These are phyloP conservation scores for Drosophila prosaltans DNA, from an alignment of 1,140 invertebrate genomes.

Conservation along the genomic window DNA sequence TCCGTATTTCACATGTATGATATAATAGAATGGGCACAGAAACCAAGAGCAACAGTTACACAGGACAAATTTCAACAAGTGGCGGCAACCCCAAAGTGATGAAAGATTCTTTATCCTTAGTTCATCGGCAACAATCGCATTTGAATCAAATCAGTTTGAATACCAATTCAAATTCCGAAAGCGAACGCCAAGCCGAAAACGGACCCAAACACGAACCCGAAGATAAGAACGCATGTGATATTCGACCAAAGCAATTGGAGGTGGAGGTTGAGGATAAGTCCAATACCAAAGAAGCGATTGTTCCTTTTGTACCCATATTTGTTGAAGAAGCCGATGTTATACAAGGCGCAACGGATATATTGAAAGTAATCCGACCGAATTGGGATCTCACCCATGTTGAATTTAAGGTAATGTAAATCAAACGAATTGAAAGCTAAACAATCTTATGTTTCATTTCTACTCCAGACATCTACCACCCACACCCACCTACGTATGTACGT, in stretches of 20 bases:
- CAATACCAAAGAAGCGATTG: conserved; percentile 50
- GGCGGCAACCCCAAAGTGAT: conserved; percentile 81
- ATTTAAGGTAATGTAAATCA: conserved; percentile 84
- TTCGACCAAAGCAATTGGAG: conserved; percentile 42
- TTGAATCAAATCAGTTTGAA: conserved; percentile 62
- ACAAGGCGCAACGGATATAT: conserved; percentile 84
- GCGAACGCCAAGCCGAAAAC: conserved; percentile 31
- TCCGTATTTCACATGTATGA: conserved; percentile 76
- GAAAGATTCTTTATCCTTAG: conserved; percentile 79
- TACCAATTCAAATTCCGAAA: conserved; percentile 49
- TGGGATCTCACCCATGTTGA: conserved; percentile 84
- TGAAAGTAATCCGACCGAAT: conserved; percentile 84
- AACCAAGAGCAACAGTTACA: conserved; percentile 82
- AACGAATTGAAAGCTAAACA: conserved; percentile 5
- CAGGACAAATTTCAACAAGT: conserved; percentile 81
- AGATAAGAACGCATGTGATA: conserved; percentile 39
- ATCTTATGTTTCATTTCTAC: conserved; percentile 55
- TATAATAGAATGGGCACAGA: conserved; percentile 82
- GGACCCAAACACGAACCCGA: conserved; percentile 40
- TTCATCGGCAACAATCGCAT: conserved; percentile 72
- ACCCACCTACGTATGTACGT: conserved; percentile 6
- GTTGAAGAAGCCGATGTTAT: conserved; percentile 85
- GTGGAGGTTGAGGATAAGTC: conserved; percentile 38
- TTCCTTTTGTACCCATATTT: conserved; percentile 83
- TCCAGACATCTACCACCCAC: conserved; percentile 27